A percentile compares a stretch with the other conserved stretches of the same genome.
These are phyloP conservation scores for Ornithorhynchus anatinus DNA, from an alignment of 2,113 vertebrate species.

Conservation along the genomic window DNA sequence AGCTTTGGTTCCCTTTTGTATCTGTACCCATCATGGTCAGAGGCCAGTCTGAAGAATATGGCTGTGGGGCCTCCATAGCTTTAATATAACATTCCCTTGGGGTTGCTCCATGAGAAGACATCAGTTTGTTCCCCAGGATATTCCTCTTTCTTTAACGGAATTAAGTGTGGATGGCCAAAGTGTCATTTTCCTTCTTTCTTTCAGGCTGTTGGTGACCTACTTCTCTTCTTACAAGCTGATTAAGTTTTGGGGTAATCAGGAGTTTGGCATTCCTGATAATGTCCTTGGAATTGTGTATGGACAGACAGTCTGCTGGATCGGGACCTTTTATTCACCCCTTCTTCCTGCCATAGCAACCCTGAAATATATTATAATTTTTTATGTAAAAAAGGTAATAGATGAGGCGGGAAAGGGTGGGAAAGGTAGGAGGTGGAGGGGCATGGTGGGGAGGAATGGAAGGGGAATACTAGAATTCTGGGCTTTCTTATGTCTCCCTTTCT, in stretches of 20 bases:
- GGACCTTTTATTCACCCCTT: conserved; percentile 91
- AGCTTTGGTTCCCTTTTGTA: too few relatives aligned
- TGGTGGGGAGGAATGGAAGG: not conserved
- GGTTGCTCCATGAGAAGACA: too few relatives aligned
- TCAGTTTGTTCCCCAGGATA: too few relatives aligned
- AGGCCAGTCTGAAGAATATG: too few relatives aligned
- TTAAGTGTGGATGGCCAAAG: not conserved
- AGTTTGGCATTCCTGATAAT: conserved; percentile 90
- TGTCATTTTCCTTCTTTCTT: not conserved
- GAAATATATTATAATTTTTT: conserved; percentile 94
- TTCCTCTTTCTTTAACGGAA: too few relatives aligned
- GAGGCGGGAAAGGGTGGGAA: not conserved
- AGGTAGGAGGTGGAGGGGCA: not conserved
- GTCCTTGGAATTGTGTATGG: conserved; percentile 93
- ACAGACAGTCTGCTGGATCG: conserved; percentile 98
- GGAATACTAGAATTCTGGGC: too few relatives aligned
- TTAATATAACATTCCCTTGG: too few relatives aligned
- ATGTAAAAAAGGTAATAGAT: conserved; percentile 89
- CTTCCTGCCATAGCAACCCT: conserved; percentile 90
- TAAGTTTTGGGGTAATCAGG: conserved; percentile 85
- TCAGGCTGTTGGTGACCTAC: conserved; percentile 84
- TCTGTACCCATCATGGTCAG: too few relatives aligned
- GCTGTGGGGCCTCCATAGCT: too few relatives aligned
- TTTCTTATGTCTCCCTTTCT: too few relatives aligned
- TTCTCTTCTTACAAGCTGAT: conserved; percentile 74